Base-by-base conservation (phyloP, 2,113 vertebrate species). In the Ginglymostoma cirratum region DNA sequence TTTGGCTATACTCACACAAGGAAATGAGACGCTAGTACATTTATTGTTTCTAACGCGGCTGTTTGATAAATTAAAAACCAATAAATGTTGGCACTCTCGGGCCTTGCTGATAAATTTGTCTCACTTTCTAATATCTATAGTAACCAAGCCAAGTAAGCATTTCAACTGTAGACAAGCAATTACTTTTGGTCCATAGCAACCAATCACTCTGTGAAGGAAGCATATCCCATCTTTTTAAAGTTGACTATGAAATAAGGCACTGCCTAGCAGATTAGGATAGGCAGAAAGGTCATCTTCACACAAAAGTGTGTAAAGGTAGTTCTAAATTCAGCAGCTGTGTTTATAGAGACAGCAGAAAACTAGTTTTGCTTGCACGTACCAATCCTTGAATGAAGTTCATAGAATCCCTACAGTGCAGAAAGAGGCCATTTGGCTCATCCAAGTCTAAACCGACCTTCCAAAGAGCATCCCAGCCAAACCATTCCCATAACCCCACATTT, bases 61-160 rank as follows among this genome's bases (percentile, higher is more conserved):
- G 38, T 94, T 94, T 94, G 92, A 42, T 69, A 69, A 94, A 69
- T 94, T 94, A 67, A 94, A 42, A 67, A 69, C 65, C 92, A 94
- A 94, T 94, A 94, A 42, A 34, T 69, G 34, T 27, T 94, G 34
- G 8, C 38, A 94, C 66, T 14, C 92, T 69, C 61, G 55, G 90
- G 90, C 19, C 27, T 24, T 66, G 55, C 55, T 66, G n/a, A 42
- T 69, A 45, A 94, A 45, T 69, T 94, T 94, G 92, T 42, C 66
- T 69, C n/a, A 67, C 92, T n/a, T 67, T 94, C 21, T 69, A 69
- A 69, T 42, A 24, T 67, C 92, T 24, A 67, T 66, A 55, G 27
- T 61, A 94, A 94, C 66, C 24, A 30, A 90, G 27, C 48, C 48
- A 90, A 90, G 86, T 90, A 90, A 90, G 52, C 52, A 61, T 55